Conservation (phyloP, 2,113 vertebrate species). For the Hassar affinis region DNA sequence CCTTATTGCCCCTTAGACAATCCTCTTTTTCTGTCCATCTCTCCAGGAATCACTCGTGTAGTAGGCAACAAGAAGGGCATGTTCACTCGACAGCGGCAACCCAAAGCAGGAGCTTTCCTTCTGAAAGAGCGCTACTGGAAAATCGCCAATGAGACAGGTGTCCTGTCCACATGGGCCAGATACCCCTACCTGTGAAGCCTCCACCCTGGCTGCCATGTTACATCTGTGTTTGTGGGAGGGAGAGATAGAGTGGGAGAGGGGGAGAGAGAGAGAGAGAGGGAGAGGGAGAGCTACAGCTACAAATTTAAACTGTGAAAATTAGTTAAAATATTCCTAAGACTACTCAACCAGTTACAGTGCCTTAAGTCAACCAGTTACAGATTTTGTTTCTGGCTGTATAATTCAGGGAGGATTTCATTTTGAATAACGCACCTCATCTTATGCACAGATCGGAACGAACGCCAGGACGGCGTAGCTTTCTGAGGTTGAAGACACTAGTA, state of each 20-base stretch:
- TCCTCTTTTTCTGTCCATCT: neutral
- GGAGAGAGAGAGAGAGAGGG: neutral
- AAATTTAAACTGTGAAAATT: neutral
- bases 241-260: neutral
- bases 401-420: slow-evolving; percentile 22
- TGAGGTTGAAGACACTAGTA: neutral
- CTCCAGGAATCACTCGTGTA: slow-evolving; percentile 74
- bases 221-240: neutral
- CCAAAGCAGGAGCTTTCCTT: slow-evolving; percentile 86
- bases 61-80: slow-evolving; percentile 93
- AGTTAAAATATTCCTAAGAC: neutral
- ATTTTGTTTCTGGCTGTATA: neutral
- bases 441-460: neutral
- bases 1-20: neutral
- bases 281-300: neutral
- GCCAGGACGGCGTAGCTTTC: neutral
- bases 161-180: slow-evolving; percentile 66
- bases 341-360: no score
- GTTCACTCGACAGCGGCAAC: slow-evolving; percentile 91
- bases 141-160: slow-evolving; percentile 83
- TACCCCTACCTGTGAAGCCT: slow-evolving; percentile 67
- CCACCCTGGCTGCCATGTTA: neutral
- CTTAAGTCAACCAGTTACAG: neutral
- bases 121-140: slow-evolving; percentile 90
- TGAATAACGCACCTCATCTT: neutral